Base-by-base conservation (phyloP, 2,888 invertebrate species). In the Volucella inflata region DNA sequence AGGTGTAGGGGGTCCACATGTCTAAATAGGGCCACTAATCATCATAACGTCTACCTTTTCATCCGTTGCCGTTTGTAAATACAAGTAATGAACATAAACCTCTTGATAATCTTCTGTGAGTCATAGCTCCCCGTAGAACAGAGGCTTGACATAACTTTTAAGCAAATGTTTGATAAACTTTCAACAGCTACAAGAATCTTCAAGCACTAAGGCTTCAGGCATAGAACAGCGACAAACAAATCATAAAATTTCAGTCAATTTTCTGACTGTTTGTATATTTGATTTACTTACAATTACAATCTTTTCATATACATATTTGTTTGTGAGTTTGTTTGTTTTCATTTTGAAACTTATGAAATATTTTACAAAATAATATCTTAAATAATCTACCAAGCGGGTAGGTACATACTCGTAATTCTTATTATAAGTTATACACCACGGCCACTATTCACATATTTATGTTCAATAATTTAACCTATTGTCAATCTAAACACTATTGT, bases 361-460 rank as follows among this genome's bases (percentile, higher is more conserved):
- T 42, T 75, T 75, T 79, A 79, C 48, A 79, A 79, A 79, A 70
- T 75, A 68, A 64, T 59, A 70, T 79, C 46, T 64, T 46, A 76
- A 38, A 60, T 30, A 79, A 71, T 59, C 70, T 38, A 50, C 59
- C n/a, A 21, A 50, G 44, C 40, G 62, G 53, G 14, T 38, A 10
- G 16, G 53, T 59, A 9, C 12, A 14, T 48, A n/a, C n/a, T n/a
- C n/a, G n/a, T n/a, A 30, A 6, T 30, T 30, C 40, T 48, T 74
- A 44, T 14, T 60, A 2, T 12, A 42, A 44, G 38, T 36, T 65
- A 65, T 21, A 65, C 55, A 17, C 48, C 74, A 46, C 53, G 44
- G 16, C 71, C 30, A 42, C 60, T 72, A 50, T 60, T 40, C 60
- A 72, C 40, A 64, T 38, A n/a, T 14, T 36, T 42, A 42, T 60